phyloP scores from a whole-genome alignment of 2,113 vertebrate genomes.

The Triplophysa dalaica region DNA sequence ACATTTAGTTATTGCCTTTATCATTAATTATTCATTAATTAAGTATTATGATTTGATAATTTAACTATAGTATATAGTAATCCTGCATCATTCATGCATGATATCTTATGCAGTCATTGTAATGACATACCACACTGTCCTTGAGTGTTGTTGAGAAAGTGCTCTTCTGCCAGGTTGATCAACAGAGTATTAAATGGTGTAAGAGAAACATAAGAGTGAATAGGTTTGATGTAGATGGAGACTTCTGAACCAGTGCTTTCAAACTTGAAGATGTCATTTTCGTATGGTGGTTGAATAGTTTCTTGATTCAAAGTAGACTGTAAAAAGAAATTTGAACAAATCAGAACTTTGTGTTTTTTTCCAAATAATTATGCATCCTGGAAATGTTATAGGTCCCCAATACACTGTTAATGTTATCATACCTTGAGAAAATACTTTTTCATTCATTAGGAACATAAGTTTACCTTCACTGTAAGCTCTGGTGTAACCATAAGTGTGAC shows the following conservation, averaged over 20 bases:
- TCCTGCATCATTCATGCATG: too few species aligned
- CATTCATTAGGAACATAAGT: background rate
- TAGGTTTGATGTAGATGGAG: slow-evolving; percentile 60
- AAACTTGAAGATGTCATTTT: slow-evolving; percentile 63
- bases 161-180: slow-evolving; percentile 66
- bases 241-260: slow-evolving; percentile 56
- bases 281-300: slow-evolving; percentile 59
- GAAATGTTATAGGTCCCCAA: too few species aligned
- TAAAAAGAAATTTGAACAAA: slow-evolving; percentile 4
- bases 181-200: slow-evolving; percentile 45
- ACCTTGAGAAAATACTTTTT: background rate
- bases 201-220: slow-evolving; percentile 67
- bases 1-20: background rate
- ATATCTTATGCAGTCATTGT: background rate
- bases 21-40: too few species aligned
- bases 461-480: slow-evolving; percentile 54
- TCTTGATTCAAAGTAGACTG: slow-evolving; percentile 66
- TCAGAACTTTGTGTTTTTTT: background rate
- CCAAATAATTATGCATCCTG: too few species aligned
- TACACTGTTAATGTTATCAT: too few species aligned
- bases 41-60: too few species aligned
- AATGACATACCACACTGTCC: slow-evolving; percentile 75
- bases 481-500: slow-evolving; percentile 56
- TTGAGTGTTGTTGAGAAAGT: slow-evolving; percentile 70
- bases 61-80: too few species aligned